Base-by-base conservation (phyloP, 2,113 vertebrate genomes). In the Dendrocopos noguchii region DNA sequence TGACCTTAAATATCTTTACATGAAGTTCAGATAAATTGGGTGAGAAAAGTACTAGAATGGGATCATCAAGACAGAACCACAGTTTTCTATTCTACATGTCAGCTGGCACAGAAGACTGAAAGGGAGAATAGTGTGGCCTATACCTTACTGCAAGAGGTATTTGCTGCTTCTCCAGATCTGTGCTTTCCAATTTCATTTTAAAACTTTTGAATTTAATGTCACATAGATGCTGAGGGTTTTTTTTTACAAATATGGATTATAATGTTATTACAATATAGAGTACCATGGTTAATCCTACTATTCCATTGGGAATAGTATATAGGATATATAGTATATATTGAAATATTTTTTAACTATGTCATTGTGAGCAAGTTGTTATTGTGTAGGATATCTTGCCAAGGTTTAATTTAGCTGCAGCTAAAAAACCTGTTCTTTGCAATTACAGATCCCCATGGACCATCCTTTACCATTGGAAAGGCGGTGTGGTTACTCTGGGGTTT, bases 401-500 rank as follows among this genome's bases (percentile, higher is more conserved):
- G 17, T 34, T 81, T 74, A 46, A 66, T 74, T 74, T 22, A 57
- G 31, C 31, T 90, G 55, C 34, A 80, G 3, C 27, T n/a, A 14
- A 61, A 66, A 46, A 46, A 19, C 47, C 4, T 52, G 22, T 15
- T 78, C 15, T 89, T 61, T 94, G 87, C 33, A 3, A 57, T 95
- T 81, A 10, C 96, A 99, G 99, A 98, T 93, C 99, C 99, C 20
- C 99, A 99, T 0, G 99, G 99, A 4, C 99, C 99, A 14, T 99
- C 99, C 19, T 99, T 99, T 89, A 99, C 99, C 13, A 99, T 99
- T 92, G 99, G 99, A 8, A 99, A 99, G 96, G 99, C 99, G 1
- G 98, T 99, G 29, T 99, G 99, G 99, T 98, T 99, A 28, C 98
- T 99, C 25, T 99, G 99, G 99, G 99, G 99, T 78, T 97, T 99